Evolutionary conservation across 2,888 invertebrate species (phyloP).

Genomic region (Hesperia comma): DNA sequence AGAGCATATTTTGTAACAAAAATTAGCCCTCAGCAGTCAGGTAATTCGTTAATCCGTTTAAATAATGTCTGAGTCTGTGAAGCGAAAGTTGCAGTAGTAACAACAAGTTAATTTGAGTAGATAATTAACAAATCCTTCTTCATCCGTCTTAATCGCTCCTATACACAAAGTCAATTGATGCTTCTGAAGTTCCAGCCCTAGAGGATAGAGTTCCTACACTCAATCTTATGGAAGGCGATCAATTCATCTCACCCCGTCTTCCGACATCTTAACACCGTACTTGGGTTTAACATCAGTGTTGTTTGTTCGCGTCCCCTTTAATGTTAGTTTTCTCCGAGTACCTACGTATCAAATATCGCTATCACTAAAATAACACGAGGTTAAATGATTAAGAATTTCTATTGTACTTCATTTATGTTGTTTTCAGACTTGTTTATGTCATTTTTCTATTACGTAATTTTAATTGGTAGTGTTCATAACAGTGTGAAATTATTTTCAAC

Average conservation of each 20-base stretch:
- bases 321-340: slow-evolving; percentile 7
- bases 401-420: not conserved
- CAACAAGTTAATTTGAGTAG: slow-evolving; percentile 14
- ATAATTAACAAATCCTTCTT: slow-evolving; percentile 36
- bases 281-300: slow-evolving; percentile 59
- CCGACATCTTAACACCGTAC: slow-evolving; percentile 62
- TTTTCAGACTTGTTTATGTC: too few relatives aligned
- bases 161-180: slow-evolving; percentile 33
- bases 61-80: too few relatives aligned
- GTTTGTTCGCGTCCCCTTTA: slow-evolving; percentile 28
- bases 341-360: slow-evolving; percentile 7
- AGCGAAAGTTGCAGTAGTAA: too few relatives aligned
- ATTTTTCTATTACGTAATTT: not conserved
- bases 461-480: not conserved
- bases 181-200: slow-evolving; percentile 42
- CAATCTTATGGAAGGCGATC: slow-evolving; percentile 55
- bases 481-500: slow-evolving; percentile 5
- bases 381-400: not conserved
- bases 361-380: not conserved
- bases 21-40: too few relatives aligned
- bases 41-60: too few relatives aligned
- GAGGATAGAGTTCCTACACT: slow-evolving; percentile 67
- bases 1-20: too few relatives aligned
- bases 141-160: slow-evolving; percentile 33
- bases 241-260: slow-evolving; percentile 66